A percentile compares a stretch with the other conserved stretches of the same genome.
These are phyloP conservation scores for Syngnathus scovelli DNA, from an alignment of 2,113 vertebrate species.

Conservation along the genomic window DNA sequence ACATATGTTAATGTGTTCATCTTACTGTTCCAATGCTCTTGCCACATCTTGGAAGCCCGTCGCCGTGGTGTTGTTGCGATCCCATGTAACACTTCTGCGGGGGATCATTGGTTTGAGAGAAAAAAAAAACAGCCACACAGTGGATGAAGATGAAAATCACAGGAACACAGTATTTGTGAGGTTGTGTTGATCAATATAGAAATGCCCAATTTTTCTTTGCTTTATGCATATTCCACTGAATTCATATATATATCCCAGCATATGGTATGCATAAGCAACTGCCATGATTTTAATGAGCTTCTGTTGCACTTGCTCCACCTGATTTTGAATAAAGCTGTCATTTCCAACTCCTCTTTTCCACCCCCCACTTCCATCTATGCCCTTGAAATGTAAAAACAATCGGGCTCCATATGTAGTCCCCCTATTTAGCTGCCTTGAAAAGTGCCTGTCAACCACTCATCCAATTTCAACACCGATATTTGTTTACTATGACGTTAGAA, in stretches of 20 bases:
- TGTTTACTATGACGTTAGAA: too few relatives aligned
- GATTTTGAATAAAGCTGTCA: slow-evolving; percentile 18
- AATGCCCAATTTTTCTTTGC: slow-evolving; percentile 1
- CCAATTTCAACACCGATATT: slow-evolving; percentile 9
- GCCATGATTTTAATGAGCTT: slow-evolving; percentile 33
- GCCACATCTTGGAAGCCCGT: slow-evolving; percentile 86
- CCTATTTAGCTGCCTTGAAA: slow-evolving; percentile 10
- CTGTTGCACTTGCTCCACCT: slow-evolving; percentile 21
- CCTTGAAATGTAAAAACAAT: slow-evolving; percentile 48
- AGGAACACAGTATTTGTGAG: not conserved
- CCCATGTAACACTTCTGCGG: slow-evolving; percentile 84
- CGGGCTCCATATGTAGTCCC: slow-evolving; percentile 35
- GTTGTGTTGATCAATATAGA: slow-evolving; percentile 11
- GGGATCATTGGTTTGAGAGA: slow-evolving; percentile 10
- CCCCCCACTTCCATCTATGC: slow-evolving; percentile 19
- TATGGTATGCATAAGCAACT: slow-evolving; percentile 22
- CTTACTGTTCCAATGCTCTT: slow-evolving; percentile 86
- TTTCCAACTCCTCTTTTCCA: slow-evolving; percentile 27
- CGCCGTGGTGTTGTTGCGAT: slow-evolving; percentile 83
- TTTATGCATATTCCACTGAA: not conserved
- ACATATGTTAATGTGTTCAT: slow-evolving; percentile 22
- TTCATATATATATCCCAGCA: not conserved
- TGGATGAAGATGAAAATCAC: slow-evolving; percentile 5
- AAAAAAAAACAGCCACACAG: slow-evolving; percentile 19
- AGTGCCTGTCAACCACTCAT: slow-evolving; percentile 10